These are phyloP conservation scores for Tetramorium simillimum DNA, from an alignment of 1,140 invertebrate genomes.

Conservation along the genomic window DNA sequence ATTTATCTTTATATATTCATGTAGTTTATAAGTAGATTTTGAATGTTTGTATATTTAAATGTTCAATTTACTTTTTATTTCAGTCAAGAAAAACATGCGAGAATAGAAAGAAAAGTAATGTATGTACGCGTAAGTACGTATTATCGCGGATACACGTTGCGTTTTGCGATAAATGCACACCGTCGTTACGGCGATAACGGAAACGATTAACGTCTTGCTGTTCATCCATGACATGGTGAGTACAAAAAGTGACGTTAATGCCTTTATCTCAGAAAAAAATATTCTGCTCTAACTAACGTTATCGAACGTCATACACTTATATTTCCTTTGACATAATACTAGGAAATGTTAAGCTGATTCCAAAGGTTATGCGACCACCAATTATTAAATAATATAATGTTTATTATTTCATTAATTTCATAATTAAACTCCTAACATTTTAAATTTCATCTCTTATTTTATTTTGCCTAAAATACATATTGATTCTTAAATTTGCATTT, in stretches of 20 bases:
- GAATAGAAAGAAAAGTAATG: too few species aligned
- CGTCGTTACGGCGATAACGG: neutral
- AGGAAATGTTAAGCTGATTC: neutral
- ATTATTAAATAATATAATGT: neutral
- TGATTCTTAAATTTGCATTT: neutral
- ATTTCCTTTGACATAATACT: neutral
- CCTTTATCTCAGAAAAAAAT: constrained; percentile 25
- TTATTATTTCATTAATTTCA: neutral
- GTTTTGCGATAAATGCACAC: neutral
- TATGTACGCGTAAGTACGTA: too few species aligned
- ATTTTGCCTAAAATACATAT: neutral
- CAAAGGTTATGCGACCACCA: neutral
- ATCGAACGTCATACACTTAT: neutral
- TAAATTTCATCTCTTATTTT: neutral
- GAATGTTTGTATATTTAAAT: neutral
- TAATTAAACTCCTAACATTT: neutral
- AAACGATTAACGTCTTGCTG: constrained; percentile 40
- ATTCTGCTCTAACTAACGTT: neutral
- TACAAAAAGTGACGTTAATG: constrained; percentile 19
- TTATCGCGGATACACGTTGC: neutral
- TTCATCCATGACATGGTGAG: neutral
- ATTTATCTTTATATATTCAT: neutral
- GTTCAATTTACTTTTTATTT: neutral
- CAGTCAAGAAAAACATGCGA: neutral
- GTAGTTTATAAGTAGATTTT: neutral